Evolutionary conservation across 1,140 invertebrate genomes (phyloP).

Genomic region (Augochlora pura): DNA sequence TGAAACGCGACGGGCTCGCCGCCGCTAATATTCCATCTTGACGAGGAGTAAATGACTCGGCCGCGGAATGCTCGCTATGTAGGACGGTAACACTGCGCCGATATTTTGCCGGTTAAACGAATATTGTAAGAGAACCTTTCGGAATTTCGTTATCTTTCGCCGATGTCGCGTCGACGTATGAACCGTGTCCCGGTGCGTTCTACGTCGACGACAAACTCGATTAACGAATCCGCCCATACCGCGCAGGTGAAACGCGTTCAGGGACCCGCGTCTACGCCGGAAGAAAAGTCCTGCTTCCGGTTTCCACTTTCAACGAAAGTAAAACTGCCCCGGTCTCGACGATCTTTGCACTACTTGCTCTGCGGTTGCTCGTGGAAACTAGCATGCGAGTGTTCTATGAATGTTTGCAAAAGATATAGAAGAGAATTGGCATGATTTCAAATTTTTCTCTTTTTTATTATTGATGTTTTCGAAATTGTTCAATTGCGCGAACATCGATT

Average conservation of each 20-base stretch:
- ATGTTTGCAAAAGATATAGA: too few relatives aligned
- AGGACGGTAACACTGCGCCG: constrained; percentile 41
- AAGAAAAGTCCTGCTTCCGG: background rate
- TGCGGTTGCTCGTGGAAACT: too few relatives aligned
- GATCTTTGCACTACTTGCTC: too few relatives aligned
- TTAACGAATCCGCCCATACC: constrained; percentile 11
- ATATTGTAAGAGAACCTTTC: constrained; percentile 34
- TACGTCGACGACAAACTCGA: constrained; percentile 11
- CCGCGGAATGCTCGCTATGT: constrained; percentile 40
- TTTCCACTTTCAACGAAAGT: background rate
- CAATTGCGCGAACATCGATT: too few relatives aligned
- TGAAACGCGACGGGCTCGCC: constrained; percentile 45
- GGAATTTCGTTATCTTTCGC: constrained; percentile 26
- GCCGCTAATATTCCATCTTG: constrained; percentile 44
- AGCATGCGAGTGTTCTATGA: too few relatives aligned
- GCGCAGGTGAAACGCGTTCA: background rate
- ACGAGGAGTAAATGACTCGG: constrained; percentile 47
- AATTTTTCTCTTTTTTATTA: too few relatives aligned
- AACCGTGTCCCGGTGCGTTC: background rate
- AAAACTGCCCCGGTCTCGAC: background rate
- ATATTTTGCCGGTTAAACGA: constrained; percentile 31
- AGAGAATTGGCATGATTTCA: too few relatives aligned
- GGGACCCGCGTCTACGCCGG: background rate
- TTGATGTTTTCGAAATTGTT: too few relatives aligned
- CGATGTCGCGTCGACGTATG: background rate